Base-by-base conservation (phyloP, 1,140 invertebrate genomes). In the Anastrepha obliqua region DNA sequence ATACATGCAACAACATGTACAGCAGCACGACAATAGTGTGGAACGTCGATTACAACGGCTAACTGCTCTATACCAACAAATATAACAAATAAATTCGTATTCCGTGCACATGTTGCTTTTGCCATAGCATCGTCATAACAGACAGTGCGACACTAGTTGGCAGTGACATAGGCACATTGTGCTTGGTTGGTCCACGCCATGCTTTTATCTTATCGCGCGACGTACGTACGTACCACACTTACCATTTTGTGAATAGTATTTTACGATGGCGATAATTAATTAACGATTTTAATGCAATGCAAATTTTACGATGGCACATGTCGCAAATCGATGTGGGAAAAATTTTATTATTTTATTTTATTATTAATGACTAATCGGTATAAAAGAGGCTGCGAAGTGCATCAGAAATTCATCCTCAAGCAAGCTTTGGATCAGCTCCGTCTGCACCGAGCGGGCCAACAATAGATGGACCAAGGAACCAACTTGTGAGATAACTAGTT, bases 101-200 rank as follows among this genome's bases (percentile, higher is more conserved):
- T 74, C 42, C 42, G 39, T 17, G 67, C 67, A 44, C 44, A 74
- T 42, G 11, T 17, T 74, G 67, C 20, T 65, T 4, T 42, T 3
- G 39, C 42, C 44, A 74, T 44, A 13, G 42, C 67, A 74, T 39
- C 3, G 29, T n/a, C 67, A 17, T 5, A 42, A 44, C 39, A 74
- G 67, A 74, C 67, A 47, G 67, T 74, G 11, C 17, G 67, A 74
- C 67, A 42, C 67, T 74, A 44, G 67, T 74, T 74, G 67, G 67
- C 42, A 47, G 42, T 74, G 39, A 74, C 67, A 74, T 44, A 74
- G 15, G 39, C 67, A 74, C 39, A 74, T 44, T 7, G 42, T 74
- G 65, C 6, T 42, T 42, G 65, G 65, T 39, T 39, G 65, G 20
- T 29, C 7, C 13, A 29, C 20, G 29, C 65, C 29, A 67, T 42